Base-by-base conservation (phyloP, 2,797 vertebrate genomes). In the Hippopotamyrus pictus region DNA sequence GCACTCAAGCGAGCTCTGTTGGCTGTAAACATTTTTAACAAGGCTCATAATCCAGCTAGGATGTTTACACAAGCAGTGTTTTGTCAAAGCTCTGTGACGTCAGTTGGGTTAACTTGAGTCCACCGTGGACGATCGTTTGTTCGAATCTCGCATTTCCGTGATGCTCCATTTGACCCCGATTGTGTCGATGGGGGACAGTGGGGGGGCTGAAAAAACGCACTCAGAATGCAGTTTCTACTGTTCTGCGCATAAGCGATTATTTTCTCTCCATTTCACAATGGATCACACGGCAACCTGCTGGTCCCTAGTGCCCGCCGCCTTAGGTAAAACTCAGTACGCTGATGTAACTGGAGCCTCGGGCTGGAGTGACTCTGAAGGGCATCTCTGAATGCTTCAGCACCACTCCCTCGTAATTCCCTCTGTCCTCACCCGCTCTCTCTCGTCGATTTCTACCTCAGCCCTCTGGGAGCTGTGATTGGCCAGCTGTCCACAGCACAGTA, bases 211-310 rank as follows among this genome's bases (percentile, higher is more conserved):
- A n/a, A 57, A 57, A 8, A 25, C 1, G 29, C 29, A 19, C 50
- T 88, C 69, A 54, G 79, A 37, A 69, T 50, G 25, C 51, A 83
- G n/a, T 87, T 76, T 76, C 12, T 82, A 57, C 50, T 79, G 37
- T 57, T 69, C 51, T 48, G 29, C 46, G n/a, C 54, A 89, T 25
- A 62, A 41, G 54, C 37, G 57, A 57, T 85, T 59, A 51, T 76
- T 46, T 85, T 85, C 25, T 79, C 37, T 65, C 54, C 88, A 37
- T 62, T 62, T 82, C 48, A 88, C 88, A 83, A 57, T 51, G 69
- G 14, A 88, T 44, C 25, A 11, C 51, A 83, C 50, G 6, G 69
- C 25, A 33, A 50, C 53, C 50, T 82, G 33, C 48, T n/a, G 51
- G 53, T n/a, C 51, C 57, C 51, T 50, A 22, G 37, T 84, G 17